Evolutionary conservation across 2,797 vertebrate species (phyloP).

Genomic region (Chloroceryle amazona): DNA sequence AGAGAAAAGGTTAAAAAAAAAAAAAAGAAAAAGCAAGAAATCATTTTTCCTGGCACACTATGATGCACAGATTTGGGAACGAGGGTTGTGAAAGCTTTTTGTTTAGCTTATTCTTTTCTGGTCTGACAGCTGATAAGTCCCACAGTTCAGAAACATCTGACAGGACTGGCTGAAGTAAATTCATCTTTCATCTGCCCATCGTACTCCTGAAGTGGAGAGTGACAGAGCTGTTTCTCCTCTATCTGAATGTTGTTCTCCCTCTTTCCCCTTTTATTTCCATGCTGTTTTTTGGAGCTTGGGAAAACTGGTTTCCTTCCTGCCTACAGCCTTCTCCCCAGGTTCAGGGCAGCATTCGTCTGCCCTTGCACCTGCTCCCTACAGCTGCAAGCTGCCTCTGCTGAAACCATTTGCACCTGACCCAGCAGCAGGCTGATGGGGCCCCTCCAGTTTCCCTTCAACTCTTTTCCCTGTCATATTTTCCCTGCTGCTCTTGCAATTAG

Average conservation of each 20-base stretch:
- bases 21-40: background rate
- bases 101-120: constrained; percentile 77
- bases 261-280: background rate
- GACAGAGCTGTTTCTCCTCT: constrained; percentile 46
- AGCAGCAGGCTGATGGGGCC: constrained; percentile 77
- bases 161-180: constrained; percentile 68
- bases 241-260: background rate
- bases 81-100: constrained; percentile 70
- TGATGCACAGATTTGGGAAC: constrained; percentile 58
- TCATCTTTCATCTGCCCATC: constrained; percentile 76
- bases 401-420: constrained; percentile 80
- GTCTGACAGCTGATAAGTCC: constrained; percentile 78
- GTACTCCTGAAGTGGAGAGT: constrained; percentile 70
- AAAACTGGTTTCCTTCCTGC: constrained; percentile 85
- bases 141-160: constrained; percentile 66
- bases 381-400: constrained; percentile 80
- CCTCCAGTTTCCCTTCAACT: constrained; percentile 66
- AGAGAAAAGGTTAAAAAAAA: background rate
- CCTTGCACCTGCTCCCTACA: constrained; percentile 82
- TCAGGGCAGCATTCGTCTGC: constrained; percentile 75
- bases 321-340: constrained; percentile 74
- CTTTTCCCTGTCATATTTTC: constrained; percentile 66
- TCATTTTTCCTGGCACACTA: constrained; percentile 54
- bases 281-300: constrained; percentile 80
- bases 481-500: constrained; percentile 79